Base-by-base conservation (phyloP, 2,888 invertebrate species). In the Melangyna quadrimaculata region DNA sequence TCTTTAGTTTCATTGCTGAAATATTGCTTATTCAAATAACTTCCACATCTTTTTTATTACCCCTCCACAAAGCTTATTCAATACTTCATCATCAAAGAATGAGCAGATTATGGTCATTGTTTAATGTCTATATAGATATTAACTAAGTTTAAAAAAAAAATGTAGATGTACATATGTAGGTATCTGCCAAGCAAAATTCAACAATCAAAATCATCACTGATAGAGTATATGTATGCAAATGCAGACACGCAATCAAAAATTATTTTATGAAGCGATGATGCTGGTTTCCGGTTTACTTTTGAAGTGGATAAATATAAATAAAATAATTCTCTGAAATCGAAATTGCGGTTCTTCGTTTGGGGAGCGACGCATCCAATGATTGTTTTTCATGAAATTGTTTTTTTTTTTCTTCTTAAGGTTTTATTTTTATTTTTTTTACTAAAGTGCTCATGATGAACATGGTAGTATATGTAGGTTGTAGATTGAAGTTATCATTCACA, bases 231-330 rank as follows among this genome's bases (percentile, higher is more conserved):
- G n/a, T n/a, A n/a, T n/a, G n/a, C n/a, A n/a, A n/a, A 43, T 35
- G 19, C 57, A 59, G 57, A 19, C n/a, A 43, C 19, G 29, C 63
- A 40, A 29, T 45, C 35, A 65, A 59, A 59, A 59, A 35, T 14
- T 37, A 37, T 8, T 22, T n/a, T 10, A 17, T 63, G 19, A 43
- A 43, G 27, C 17, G 63, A 45, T n/a, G 27, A 40, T 24, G 63
- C 3, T 14, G 35, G 22, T 29, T 65, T 65, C 63, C 63, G 63
- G 63, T 65, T 45, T 65, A 65, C 43, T 29, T 65, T 45, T 45
- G n/a, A 65, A 65, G 45, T 65, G 43, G 63, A 22, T 27, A n/a
- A n/a, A n/a, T n/a, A n/a, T n/a, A n/a, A n/a, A n/a, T n/a, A 59
- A 45, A 45, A 29, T 24, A 43, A 43, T 27, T 24, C 63, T 43